These are phyloP conservation scores for Folsomia manolachei DNA, from an alignment of 2,888 invertebrate species.

Conservation along the genomic window DNA sequence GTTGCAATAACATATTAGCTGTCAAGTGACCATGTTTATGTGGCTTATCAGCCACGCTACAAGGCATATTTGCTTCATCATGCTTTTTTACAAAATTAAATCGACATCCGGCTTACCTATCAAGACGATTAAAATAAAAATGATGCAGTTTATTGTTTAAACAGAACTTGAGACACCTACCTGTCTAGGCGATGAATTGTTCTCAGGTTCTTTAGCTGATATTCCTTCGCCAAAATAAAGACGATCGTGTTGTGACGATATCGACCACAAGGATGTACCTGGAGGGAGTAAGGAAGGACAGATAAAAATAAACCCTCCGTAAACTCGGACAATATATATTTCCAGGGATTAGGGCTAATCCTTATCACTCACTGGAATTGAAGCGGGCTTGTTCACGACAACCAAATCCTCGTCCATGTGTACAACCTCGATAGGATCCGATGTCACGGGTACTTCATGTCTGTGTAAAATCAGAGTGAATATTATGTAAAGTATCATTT, in stretches of 20 bases:
- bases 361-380: slow-evolving; percentile 90
- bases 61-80: too few species aligned
- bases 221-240: slow-evolving; percentile 93
- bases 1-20: too few species aligned
- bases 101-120: too few species aligned
- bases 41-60: too few species aligned
- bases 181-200: slow-evolving; percentile 94
- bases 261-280: slow-evolving; percentile 97
- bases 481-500: too few species aligned
- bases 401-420: slow-evolving; percentile 98
- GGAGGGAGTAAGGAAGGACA: slow-evolving; percentile 40
- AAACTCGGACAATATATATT: slow-evolving; percentile 5
- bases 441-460: slow-evolving; percentile 98
- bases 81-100: too few species aligned
- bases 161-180: slow-evolving; percentile 66
- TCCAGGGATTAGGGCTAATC: too few species aligned
- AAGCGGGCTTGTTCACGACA: slow-evolving; percentile 99
- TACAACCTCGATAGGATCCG: slow-evolving; percentile 93
- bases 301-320: not conserved
- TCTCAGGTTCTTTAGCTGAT: slow-evolving; percentile 86
- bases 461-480: too few species aligned
- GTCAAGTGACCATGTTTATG: too few species aligned
- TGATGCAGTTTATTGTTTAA: too few species aligned
- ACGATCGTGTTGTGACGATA: slow-evolving; percentile 96
- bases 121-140: too few species aligned